phyloP scores from a whole-genome alignment of 1,140 invertebrate genomes.

The Olivierus martensii region DNA sequence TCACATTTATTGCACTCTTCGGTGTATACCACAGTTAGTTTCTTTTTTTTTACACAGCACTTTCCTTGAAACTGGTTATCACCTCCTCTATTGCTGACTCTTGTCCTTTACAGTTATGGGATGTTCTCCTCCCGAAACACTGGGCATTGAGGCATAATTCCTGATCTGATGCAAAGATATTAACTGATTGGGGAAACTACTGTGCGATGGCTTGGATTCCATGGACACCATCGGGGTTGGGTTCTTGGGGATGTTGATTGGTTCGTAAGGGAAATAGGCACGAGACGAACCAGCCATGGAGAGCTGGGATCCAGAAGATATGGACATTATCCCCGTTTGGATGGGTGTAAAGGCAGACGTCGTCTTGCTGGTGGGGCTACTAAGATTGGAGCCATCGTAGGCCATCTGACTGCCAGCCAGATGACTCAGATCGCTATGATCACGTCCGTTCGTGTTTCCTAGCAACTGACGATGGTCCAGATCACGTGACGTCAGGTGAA shows the following conservation, averaged over 20 bases:
- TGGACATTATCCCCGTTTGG: slow-evolving; percentile 17
- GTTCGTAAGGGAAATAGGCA: slow-evolving; percentile 73
- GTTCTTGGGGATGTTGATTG: slow-evolving; percentile 55
- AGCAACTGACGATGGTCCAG: neutral
- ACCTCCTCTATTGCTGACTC: neutral
- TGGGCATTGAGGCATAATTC: slow-evolving; percentile 87
- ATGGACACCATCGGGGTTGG: neutral
- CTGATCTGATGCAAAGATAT: slow-evolving; percentile 91
- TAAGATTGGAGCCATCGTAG: slow-evolving; percentile 7
- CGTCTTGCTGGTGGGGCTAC: slow-evolving; percentile 1
- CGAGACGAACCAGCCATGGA: slow-evolving; percentile 14
- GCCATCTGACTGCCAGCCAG: slow-evolving; percentile 4
- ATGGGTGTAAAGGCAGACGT: slow-evolving; percentile 65
- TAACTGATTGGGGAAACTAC: slow-evolving; percentile 78
- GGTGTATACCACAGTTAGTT: too few relatives aligned
- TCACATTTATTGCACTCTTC: too few relatives aligned
- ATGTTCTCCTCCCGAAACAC: slow-evolving; percentile 32
- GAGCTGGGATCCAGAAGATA: slow-evolving; percentile 4
- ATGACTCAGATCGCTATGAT: slow-evolving; percentile 7
- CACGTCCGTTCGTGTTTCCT: neutral
- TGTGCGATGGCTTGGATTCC: slow-evolving; percentile 32
- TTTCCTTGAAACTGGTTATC: too few relatives aligned
- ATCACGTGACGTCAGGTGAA: slow-evolving; percentile 3
- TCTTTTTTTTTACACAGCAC: too few relatives aligned
- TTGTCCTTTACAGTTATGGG: slow-evolving; percentile 41